Evolutionary conservation across 2,888 invertebrate genomes (phyloP), one percentile per base, ranked within the genome.

Genomic region (Acrobeloides nanus): DNA sequence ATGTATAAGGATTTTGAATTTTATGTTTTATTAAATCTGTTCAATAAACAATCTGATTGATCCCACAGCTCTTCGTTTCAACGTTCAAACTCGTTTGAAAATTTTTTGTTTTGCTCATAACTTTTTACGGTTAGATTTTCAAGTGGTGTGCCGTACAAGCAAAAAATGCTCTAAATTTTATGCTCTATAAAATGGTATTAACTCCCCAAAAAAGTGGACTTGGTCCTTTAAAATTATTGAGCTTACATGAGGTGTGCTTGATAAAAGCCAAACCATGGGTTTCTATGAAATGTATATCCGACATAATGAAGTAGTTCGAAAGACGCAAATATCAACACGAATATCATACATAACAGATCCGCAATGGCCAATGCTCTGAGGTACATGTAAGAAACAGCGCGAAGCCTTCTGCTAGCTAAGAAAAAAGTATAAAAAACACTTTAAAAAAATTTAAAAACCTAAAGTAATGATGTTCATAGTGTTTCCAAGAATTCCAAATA

Each of bases 281-380:
- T 18, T 18, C 42, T 26, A 27, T 62, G 44, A 35, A 64, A 34
- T 20, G 55, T 32, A 12, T 45, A 38, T 17, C 59, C 61, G 25
- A 44, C 34, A 21, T 60, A 42, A 12, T 56, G 37, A 17, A 68
- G 50, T 39, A 68, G 60, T 39, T 72, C 68, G 8, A 61, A 55
- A 4, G 59, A 54, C 20, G 62, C 63, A 50, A 74, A 73, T 18
- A 61, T 49, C 10, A 73, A 46, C 7, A 70, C 69, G 44, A 67
- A 71, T 10, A 73, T 48, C 73, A 73, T 73, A 51, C 73, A 73
- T 2, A 68, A 42, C n/a, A 73, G 55, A 41, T 73, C 73, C 7
- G 73, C 68, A 4, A 66, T 49, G 12, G 66, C 66, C 44, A 65
- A 38, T 1, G 54, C 62, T 12, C 63, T 38, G 8, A 61, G 50